A percentile compares a stretch with the other conserved stretches of the same genome.
These are phyloP conservation scores for Stenodera caucasica DNA, from an alignment of 2,888 invertebrate genomes.

Conservation along the genomic window DNA sequence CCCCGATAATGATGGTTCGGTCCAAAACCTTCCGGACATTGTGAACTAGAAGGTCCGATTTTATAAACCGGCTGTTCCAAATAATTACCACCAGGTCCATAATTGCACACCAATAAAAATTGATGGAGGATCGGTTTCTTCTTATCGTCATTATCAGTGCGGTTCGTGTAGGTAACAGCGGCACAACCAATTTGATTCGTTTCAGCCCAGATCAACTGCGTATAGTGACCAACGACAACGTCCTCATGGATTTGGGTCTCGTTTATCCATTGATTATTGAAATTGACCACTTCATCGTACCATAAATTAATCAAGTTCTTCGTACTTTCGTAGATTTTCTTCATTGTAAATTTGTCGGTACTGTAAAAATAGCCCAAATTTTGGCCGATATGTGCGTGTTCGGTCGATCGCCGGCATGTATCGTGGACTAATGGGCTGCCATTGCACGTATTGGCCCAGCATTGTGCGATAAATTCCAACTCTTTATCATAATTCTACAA, in stretches of 20 bases:
- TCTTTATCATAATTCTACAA: slow-evolving; percentile 50
- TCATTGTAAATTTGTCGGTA: slow-evolving; percentile 33
- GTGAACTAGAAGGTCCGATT: slow-evolving; percentile 43
- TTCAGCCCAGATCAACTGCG: slow-evolving; percentile 52
- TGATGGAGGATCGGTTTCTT: background rate
- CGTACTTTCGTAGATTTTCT: slow-evolving; percentile 39
- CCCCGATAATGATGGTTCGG: slow-evolving; percentile 40
- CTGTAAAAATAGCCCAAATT: slow-evolving; percentile 48
- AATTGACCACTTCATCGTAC: slow-evolving; percentile 51
- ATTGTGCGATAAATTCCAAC: slow-evolving; percentile 51
- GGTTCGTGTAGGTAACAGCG: slow-evolving; percentile 41
- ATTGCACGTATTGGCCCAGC: slow-evolving; percentile 52
- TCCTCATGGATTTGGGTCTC: slow-evolving; percentile 39
- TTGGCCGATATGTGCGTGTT: slow-evolving; percentile 49
- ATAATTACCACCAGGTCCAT: slow-evolving; percentile 52
- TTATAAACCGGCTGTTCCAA: slow-evolving; percentile 48
- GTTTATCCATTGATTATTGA: slow-evolving; percentile 45
- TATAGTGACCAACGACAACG: slow-evolving; percentile 50
- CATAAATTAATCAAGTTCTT: slow-evolving; percentile 45
- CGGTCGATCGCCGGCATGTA: slow-evolving; percentile 46
- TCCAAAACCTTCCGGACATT: slow-evolving; percentile 37
- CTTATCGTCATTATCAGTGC: slow-evolving; percentile 6
- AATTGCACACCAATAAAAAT: slow-evolving; percentile 50
- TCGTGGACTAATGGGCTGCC: slow-evolving; percentile 49
- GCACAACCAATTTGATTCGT: slow-evolving; percentile 50